phyloP scores from a whole-genome alignment of 2,888 invertebrate species.

The Himalopsyche tibetana region DNA sequence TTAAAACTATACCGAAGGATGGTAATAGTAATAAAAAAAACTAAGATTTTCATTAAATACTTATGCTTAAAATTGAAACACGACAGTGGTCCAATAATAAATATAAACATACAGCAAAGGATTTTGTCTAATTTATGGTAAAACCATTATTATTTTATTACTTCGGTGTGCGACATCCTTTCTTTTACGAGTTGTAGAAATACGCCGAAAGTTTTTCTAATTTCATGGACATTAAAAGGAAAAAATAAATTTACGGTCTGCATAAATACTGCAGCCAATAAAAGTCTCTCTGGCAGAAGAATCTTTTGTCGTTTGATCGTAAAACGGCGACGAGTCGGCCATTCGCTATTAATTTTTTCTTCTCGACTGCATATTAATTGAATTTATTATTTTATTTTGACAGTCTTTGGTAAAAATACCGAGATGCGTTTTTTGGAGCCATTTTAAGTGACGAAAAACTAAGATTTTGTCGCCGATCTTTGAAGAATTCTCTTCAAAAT shows the following conservation, averaged over 20 bases:
- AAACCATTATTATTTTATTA: conserved; percentile 6
- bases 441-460: neutral
- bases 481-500: no score
- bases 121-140: conserved; percentile 7
- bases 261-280: neutral
- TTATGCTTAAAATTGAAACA: neutral
- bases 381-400: neutral
- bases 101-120: neutral
- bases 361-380: conserved; percentile 15
- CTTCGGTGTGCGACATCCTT: conserved; percentile 1
- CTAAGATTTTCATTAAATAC: no score
- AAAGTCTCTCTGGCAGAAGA: neutral
- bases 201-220: conserved; percentile 34
- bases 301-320: conserved; percentile 28
- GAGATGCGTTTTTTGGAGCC: neutral
- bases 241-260: conserved; percentile 2
- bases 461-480: no score
- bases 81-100: neutral
- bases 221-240: conserved; percentile 10
- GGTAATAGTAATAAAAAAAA: no score
- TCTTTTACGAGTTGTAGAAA: neutral
- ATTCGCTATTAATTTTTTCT: conserved; percentile 20
- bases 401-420: conserved; percentile 2
- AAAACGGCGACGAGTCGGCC: neutral
- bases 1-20: no score